Evolutionary conservation across 2,888 invertebrate genomes (phyloP).

Genomic region (Nephrocerus scutellatus): DNA sequence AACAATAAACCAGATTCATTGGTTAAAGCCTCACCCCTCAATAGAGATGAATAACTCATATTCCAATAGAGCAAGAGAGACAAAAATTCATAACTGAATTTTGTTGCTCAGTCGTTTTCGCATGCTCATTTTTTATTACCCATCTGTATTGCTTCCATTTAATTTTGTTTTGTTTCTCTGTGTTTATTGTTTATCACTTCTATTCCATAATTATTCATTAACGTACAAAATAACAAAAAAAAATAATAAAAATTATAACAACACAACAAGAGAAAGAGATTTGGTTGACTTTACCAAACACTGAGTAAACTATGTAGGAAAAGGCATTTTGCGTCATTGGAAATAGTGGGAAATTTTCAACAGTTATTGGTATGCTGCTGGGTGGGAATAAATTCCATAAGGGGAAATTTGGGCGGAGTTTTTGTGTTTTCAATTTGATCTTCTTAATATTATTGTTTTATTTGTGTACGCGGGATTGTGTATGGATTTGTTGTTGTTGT

Average conservation of each 20-base stretch:
- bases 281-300: too few relatives aligned
- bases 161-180: too few relatives aligned
- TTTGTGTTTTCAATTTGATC: slow-evolving; percentile 41
- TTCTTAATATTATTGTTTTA: slow-evolving; percentile 43
- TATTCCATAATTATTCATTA: too few relatives aligned
- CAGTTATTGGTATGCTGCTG: neutral
- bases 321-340: too few relatives aligned
- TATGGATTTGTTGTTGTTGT: neutral
- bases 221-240: too few relatives aligned
- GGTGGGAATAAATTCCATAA: slow-evolving; percentile 9
- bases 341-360: slow-evolving; percentile 21
- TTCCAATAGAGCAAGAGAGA: slow-evolving; percentile 32
- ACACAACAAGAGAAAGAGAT: too few relatives aligned
- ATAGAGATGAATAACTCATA: too few relatives aligned
- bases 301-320: too few relatives aligned
- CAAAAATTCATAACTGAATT: slow-evolving; percentile 39
- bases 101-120: slow-evolving; percentile 24
- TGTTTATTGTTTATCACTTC: too few relatives aligned
- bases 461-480: slow-evolving; percentile 5
- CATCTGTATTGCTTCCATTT: too few relatives aligned
- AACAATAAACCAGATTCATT: slow-evolving; percentile 18
- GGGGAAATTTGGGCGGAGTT: slow-evolving; percentile 40
- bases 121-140: slow-evolving; percentile 2
- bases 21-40: slow-evolving; percentile 18
- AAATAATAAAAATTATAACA: too few relatives aligned